These are phyloP conservation scores for Microchirus variegatus DNA, from an alignment of 2,797 vertebrate genomes.

Conservation along the genomic window DNA sequence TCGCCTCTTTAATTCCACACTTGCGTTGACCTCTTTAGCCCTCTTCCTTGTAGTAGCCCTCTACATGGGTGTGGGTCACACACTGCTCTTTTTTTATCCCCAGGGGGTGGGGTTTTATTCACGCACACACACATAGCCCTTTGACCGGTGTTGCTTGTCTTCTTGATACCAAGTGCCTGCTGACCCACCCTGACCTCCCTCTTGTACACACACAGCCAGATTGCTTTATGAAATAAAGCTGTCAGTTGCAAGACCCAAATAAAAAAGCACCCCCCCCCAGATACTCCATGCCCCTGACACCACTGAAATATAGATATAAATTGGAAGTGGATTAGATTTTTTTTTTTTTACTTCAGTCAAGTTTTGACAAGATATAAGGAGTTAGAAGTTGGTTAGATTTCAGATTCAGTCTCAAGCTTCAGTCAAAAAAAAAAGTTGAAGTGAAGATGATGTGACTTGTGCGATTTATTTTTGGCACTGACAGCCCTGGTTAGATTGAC, in stretches of 20 bases:
- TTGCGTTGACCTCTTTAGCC: conserved; percentile 48
- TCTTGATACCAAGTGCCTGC: conserved; percentile 80
- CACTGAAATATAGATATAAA: conserved; percentile 99
- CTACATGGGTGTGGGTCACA: conserved; percentile 27
- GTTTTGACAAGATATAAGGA: conserved; percentile 91
- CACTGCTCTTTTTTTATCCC: conserved; percentile 18
- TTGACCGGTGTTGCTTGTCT: conserved; percentile 88
- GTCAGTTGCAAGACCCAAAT: conserved; percentile 97
- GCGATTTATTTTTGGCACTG: background rate
- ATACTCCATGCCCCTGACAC: conserved; percentile 91
- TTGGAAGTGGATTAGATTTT: conserved; percentile 95
- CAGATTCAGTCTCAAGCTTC: background rate
- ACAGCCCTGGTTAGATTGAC: background rate
- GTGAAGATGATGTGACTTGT: too few relatives aligned
- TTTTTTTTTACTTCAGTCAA: conserved; percentile 91
- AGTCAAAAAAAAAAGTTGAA: too few relatives aligned
- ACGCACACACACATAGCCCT: conserved; percentile 20
- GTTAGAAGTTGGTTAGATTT: conserved; percentile 42
- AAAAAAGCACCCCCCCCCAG: conserved; percentile 93
- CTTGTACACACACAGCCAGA: conserved; percentile 94
- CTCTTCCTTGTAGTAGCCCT: conserved; percentile 39
- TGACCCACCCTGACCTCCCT: conserved; percentile 92
- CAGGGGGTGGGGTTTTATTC: conserved; percentile 28
- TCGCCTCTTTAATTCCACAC: conserved; percentile 58
- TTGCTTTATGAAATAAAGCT: conserved; percentile 99